phyloP scores from a whole-genome alignment of 2,888 invertebrate species.

The Coleophora flavipennella region DNA sequence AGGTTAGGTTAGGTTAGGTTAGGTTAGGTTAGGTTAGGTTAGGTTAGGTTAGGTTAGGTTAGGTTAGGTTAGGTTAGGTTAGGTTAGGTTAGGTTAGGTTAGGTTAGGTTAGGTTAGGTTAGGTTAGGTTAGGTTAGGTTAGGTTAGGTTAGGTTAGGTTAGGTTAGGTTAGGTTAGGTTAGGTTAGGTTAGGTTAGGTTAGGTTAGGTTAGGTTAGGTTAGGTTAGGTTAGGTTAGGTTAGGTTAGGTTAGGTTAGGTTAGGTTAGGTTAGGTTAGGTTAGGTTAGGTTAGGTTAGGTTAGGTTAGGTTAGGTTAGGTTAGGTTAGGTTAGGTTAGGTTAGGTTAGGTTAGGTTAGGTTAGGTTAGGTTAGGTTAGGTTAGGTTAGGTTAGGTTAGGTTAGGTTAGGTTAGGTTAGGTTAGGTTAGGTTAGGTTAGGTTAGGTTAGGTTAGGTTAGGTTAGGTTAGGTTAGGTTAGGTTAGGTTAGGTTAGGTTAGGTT shows the following conservation, averaged over 20 bases:
- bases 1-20: conserved; percentile 19
- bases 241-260: conserved; percentile 13
- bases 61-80: conserved; percentile 16
- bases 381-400: conserved; percentile 13
- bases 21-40: conserved; percentile 15
- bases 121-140: conserved; percentile 19
- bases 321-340: conserved; percentile 18
- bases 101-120: conserved; percentile 16
- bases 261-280: conserved; percentile 13
- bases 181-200: conserved; percentile 13
- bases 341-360: conserved; percentile 18
- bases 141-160: conserved; percentile 18
- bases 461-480: conserved; percentile 16
- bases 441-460: conserved; percentile 17
- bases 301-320: conserved; percentile 18
- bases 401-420: conserved; percentile 9
- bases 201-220: conserved; percentile 14
- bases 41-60: conserved; percentile 16
- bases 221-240: conserved; percentile 15
- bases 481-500: conserved; percentile 15
- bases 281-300: conserved; percentile 17
- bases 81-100: conserved; percentile 20
- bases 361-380: conserved; percentile 15
- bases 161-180: conserved; percentile 16
- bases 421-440: conserved; percentile 17